These are phyloP conservation scores for Rhinichthys osculus DNA, from an alignment of 2,797 vertebrate species.

Conservation along the genomic window DNA sequence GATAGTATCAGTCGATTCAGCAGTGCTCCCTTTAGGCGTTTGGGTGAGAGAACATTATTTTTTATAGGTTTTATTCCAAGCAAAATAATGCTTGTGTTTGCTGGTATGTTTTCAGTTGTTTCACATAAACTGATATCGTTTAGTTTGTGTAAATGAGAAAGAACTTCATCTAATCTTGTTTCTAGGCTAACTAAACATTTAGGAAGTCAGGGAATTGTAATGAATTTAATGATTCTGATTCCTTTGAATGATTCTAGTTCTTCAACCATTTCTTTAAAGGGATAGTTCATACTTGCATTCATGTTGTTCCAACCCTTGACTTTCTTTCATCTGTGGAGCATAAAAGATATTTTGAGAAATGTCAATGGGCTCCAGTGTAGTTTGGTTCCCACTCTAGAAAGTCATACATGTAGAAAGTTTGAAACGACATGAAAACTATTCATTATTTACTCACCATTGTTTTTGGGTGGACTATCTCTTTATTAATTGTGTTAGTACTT, in stretches of 20 bases:
- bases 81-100: neutral
- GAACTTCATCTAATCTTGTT: neutral
- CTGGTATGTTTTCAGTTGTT: neutral
- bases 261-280: neutral
- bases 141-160: neutral
- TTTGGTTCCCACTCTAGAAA: neutral
- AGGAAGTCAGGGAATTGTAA: neutral
- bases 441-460: neutral
- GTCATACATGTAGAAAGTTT: neutral
- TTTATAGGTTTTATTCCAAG: neutral
- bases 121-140: neutral
- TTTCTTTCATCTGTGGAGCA: neutral
- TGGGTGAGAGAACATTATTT: slow-evolving; percentile 5
- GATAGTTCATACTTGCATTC: neutral
- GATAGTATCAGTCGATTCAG: slow-evolving; percentile 7
- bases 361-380: neutral
- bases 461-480: neutral
- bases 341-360: neutral
- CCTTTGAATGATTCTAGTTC: neutral
- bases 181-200: neutral
- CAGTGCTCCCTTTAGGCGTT: neutral
- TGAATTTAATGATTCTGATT: neutral
- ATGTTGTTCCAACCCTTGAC: neutral
- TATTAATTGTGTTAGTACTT: neutral
- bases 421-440: too few relatives aligned